These are phyloP conservation scores for Porphyrio hochstetteri DNA, from an alignment of 2,113 vertebrate genomes.

Conservation along the genomic window DNA sequence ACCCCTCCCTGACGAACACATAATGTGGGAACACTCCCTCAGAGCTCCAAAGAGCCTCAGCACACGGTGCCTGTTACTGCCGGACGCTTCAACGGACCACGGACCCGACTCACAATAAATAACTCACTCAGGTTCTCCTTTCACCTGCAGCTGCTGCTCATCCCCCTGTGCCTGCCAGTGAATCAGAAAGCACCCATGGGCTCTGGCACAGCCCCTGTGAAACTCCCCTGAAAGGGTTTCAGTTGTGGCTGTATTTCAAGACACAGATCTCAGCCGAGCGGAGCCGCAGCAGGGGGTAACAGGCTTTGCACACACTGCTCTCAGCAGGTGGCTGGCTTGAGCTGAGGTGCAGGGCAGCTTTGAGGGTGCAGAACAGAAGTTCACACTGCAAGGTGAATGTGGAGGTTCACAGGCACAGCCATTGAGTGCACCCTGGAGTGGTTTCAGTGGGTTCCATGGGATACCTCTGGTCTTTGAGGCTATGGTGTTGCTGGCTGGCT, in stretches of 20 bases:
- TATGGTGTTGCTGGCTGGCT: neutral
- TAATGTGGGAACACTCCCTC: neutral
- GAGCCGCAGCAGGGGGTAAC: fast-evolving
- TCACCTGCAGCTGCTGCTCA: neutral
- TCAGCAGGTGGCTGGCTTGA: fast-evolving
- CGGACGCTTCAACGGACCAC: neutral
- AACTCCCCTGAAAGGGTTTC: neutral
- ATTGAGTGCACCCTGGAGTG: neutral
- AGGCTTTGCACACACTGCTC: fast-evolving
- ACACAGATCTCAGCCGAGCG: fast-evolving
- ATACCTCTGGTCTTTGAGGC: neutral
- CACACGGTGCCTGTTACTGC: fast-evolving
- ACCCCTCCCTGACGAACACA: too few species aligned
- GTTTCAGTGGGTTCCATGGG: neutral
- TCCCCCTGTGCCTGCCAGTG: fast-evolving
- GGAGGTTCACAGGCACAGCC: neutral
- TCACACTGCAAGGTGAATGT: fast-evolving
- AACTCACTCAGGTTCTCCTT: fast-evolving
- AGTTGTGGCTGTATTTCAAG: too few species aligned
- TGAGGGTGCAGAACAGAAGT: neutral
- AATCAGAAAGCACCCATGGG: neutral
- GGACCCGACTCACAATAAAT: neutral
- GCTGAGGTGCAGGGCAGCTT: fast-evolving
- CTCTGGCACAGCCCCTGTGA: neutral
- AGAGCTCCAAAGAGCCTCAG: fast-evolving